A percentile compares a stretch with the other conserved stretches of the same genome.
phyloP scores from a whole-genome alignment of 2,888 invertebrate genomes.

The Tricholauxania praeusta region DNA sequence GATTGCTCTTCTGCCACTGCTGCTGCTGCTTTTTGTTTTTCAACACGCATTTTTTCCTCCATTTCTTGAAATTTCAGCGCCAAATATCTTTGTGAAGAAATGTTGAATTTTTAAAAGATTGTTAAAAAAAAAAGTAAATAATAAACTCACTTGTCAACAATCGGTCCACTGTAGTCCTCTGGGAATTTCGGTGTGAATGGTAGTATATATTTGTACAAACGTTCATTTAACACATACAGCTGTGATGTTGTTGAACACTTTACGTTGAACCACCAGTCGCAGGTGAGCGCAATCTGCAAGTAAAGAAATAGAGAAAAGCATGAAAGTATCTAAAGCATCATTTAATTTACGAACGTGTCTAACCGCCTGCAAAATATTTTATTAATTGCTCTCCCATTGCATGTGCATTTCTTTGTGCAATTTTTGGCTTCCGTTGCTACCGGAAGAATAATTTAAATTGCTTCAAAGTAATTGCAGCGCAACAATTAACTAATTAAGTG shows the following conservation, averaged over 20 bases:
- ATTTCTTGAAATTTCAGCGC: conserved; percentile 88
- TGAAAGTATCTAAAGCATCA: not conserved
- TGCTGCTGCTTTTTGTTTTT: conserved; percentile 72
- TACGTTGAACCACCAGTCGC: conserved; percentile 95
- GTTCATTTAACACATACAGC: conserved; percentile 88
- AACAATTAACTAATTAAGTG: conserved; percentile 28
- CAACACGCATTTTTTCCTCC: conserved; percentile 82
- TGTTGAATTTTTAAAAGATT: not conserved
- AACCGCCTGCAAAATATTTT: conserved; percentile 27
- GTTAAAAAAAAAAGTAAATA: not conserved
- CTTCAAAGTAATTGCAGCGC: conserved; percentile 14
- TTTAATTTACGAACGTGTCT: conserved; percentile 21
- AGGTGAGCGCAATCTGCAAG: conserved; percentile 79
- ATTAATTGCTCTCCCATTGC: conserved; percentile 1
- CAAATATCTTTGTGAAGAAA: conserved; percentile 73
- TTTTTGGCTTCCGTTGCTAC: not conserved
- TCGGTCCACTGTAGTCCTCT: conserved; percentile 88
- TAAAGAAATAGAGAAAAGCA: not conserved
- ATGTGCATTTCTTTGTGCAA: not conserved
- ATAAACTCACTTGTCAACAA: conserved; percentile 81
- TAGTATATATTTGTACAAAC: conserved; percentile 88
- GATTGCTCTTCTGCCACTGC: conserved; percentile 53
- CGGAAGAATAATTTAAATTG: conserved; percentile 15
- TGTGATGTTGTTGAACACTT: conserved; percentile 86
- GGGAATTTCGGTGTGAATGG: conserved; percentile 90